phyloP scores from a whole-genome alignment of 1,140 invertebrate species.

The Polyergus mexicanus region DNA sequence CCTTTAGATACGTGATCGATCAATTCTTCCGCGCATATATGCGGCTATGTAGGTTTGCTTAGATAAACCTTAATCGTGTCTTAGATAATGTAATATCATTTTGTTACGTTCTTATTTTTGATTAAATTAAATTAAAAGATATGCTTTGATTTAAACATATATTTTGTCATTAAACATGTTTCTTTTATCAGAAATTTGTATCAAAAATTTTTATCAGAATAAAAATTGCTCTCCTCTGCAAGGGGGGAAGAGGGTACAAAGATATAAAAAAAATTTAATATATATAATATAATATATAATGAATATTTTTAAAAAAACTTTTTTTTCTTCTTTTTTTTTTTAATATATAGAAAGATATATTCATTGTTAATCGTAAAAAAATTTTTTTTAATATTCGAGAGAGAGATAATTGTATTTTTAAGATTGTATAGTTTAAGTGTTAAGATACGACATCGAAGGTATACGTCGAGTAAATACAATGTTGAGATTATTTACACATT shows the following conservation, averaged over 20 bases:
- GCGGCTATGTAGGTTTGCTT: neutral
- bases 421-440: neutral
- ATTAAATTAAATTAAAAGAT: neutral
- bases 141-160: neutral
- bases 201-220: too few species aligned
- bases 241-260: neutral
- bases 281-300: neutral
- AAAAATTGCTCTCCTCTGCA: neutral
- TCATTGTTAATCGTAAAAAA: neutral
- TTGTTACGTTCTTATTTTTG: neutral
- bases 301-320: neutral
- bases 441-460: neutral
- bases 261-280: neutral
- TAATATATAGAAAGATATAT: too few species aligned
- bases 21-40: neutral
- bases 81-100: neutral
- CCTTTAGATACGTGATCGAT: too few species aligned
- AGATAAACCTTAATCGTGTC: neutral
- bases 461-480: neutral
- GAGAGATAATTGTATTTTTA: neutral
- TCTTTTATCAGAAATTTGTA: neutral
- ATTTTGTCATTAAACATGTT: neutral
- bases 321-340: too few species aligned
- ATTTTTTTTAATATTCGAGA: neutral
- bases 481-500: slow-evolving; percentile 55